A percentile compares a stretch with the other conserved stretches of the same genome.
Conservation (phyloP, 2,888 invertebrate genomes). For the Chrysolina oricalcia region DNA sequence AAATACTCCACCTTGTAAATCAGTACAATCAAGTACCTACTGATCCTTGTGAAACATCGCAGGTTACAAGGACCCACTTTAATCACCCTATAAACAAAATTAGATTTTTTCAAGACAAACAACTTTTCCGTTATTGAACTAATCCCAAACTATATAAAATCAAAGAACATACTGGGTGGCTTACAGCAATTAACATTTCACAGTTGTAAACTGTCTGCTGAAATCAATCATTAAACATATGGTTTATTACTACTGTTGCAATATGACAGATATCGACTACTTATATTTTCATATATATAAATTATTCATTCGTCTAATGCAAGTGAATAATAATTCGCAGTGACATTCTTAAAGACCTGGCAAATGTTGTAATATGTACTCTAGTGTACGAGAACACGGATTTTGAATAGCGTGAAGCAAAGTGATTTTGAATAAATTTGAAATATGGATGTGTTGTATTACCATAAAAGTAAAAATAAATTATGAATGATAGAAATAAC, state of each 20-base stretch:
- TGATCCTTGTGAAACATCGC: no score
- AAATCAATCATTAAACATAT: neutral
- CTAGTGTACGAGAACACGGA: neutral
- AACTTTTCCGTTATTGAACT: no score
- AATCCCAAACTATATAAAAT: neutral
- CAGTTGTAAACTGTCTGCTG: neutral
- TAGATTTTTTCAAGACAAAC: no score
- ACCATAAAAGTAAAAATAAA: neutral
- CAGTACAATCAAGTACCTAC: no score
- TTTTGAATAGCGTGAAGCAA: neutral
- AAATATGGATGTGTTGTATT: neutral
- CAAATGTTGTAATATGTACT: neutral
- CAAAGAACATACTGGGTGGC: neutral
- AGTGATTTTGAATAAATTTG: neutral
- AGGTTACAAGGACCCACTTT: no score
- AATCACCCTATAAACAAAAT: no score
- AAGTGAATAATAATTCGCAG: neutral
- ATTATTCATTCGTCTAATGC: neutral
- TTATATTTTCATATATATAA: conserved; percentile 4
- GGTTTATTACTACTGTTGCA: neutral
- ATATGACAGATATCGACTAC: conserved; percentile 19
- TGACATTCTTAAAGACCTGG: neutral
- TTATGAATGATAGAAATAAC: neutral
- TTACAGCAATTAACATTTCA: neutral
- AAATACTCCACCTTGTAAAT: no score